Evolutionary conservation across 1,140 invertebrate genomes (phyloP), one percentile per base, ranked within the genome.

Genomic region (Harlomillsia oculata): DNA sequence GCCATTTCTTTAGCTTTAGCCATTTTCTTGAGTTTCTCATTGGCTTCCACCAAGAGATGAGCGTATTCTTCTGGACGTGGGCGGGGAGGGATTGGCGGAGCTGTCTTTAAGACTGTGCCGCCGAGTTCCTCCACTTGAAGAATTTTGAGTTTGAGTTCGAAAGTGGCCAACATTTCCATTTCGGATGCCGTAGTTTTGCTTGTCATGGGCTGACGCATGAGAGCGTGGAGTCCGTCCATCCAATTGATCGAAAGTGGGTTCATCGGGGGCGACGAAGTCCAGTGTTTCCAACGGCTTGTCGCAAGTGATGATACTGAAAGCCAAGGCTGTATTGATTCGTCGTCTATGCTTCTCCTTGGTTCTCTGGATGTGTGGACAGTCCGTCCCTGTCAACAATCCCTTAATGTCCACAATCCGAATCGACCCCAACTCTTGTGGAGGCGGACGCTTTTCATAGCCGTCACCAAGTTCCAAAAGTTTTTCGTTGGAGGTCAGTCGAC

Each of bases 401-500:
- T 89, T 89, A 28, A 97, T 88, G 69, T 97, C 93, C 25, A 84
- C 79, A 0, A 97, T 83, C 5, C 84, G 77, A 52, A 97, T 74
- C 52, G 87, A 87, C 2, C 83, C 77, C 20, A 97, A 74, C 66
- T 95, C 89, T 69, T 97, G 93, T 30, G 94, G 75, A n/a, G n/a
- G n/a, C 16, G 89, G 89, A 9, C 46, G 61, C 37, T 65, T 93
- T 69, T 97, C 93, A 71, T 90, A 87, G 72, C 91, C 96, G 59
- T 97, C 93, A 3, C 91, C 93, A 71, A 95, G 97, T 71, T 95
- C 89, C 34, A 97, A 81, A 1, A 93, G 83, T 77, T 97, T 97
- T 64, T 91, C 85, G 73, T 97, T 97, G 1, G 87, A 86, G 9
- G 91, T 91, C 8, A 97, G 74, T 6, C 89, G 80, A 57, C 93